Conservation (phyloP, 1,140 invertebrate species). For the Gyrodactylus salaris region DNA sequence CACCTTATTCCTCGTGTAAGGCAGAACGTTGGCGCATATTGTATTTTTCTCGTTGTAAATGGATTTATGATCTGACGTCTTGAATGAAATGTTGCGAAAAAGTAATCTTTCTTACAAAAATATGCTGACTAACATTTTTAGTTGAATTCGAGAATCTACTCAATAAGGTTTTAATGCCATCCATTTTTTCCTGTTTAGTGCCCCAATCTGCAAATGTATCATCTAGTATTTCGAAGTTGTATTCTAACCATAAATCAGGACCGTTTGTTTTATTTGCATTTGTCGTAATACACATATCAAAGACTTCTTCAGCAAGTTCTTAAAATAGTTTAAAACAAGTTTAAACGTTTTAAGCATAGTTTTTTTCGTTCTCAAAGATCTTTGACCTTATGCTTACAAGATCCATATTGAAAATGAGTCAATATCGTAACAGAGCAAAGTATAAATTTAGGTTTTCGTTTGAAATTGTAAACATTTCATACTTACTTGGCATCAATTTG, state of each 20-base stretch:
- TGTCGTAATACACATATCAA: not conserved
- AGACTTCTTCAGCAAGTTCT: not conserved
- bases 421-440: too few relatives aligned
- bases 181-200: not conserved
- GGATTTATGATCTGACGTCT: not conserved
- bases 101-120: too few relatives aligned
- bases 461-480: not conserved
- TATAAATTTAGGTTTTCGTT: too few relatives aligned
- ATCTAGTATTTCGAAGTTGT: not conserved
- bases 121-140: too few relatives aligned
- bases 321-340: too few relatives aligned
- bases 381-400: too few relatives aligned
- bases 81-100: too few relatives aligned
- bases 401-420: too few relatives aligned
- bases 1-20: constrained; percentile 17
- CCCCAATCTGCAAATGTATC: not conserved
- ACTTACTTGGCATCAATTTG: not conserved
- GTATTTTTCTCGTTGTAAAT: not conserved
- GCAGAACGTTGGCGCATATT: constrained; percentile 10
- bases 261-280: not conserved
- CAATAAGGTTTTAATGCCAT: too few relatives aligned
- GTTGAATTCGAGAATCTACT: too few relatives aligned
- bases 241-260: not conserved
- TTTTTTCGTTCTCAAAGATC: too few relatives aligned
- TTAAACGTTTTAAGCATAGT: too few relatives aligned